Percentiles rank a stretch among this genome's conserved stretches.
Conservation (phyloP, 2,888 invertebrate genomes). For the Sipha maydis region DNA sequence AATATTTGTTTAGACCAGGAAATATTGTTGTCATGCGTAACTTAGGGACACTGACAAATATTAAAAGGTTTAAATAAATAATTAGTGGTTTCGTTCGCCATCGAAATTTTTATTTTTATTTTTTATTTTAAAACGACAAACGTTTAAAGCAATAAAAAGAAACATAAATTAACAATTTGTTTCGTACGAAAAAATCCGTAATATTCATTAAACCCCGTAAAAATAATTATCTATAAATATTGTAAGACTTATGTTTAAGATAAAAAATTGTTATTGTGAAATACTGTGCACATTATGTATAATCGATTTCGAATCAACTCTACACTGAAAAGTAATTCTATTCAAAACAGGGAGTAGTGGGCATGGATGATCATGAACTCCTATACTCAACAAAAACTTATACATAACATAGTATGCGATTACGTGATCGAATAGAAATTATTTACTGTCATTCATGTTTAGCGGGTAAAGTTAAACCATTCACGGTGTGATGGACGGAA, state of each 20-base stretch:
- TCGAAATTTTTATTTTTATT: too few relatives aligned
- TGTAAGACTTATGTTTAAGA: background rate
- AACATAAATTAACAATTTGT: too few relatives aligned
- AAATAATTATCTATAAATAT: background rate
- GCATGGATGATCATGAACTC: background rate
- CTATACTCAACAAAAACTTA: slow-evolving; percentile 38
- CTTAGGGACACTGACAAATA: background rate
- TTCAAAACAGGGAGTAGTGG: too few relatives aligned
- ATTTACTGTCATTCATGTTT: slow-evolving; percentile 48
- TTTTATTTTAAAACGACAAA: too few relatives aligned
- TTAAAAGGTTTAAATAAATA: background rate
- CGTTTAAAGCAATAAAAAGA: too few relatives aligned
- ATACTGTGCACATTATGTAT: background rate
- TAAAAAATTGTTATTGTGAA: background rate
- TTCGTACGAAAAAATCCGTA: background rate
- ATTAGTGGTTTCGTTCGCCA: background rate
- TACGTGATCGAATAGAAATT: slow-evolving; percentile 36
- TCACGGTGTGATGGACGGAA: slow-evolving; percentile 28
- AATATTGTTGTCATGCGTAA: background rate
- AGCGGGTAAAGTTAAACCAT: slow-evolving; percentile 19
- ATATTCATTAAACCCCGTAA: background rate
- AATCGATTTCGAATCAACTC: background rate
- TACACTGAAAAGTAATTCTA: background rate
- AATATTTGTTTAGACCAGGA: background rate
- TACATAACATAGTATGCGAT: background rate